Evolutionary conservation across 2,113 vertebrate genomes (phyloP), one percentile per base, ranked within the genome.

Genomic region (Lagopus muta): DNA sequence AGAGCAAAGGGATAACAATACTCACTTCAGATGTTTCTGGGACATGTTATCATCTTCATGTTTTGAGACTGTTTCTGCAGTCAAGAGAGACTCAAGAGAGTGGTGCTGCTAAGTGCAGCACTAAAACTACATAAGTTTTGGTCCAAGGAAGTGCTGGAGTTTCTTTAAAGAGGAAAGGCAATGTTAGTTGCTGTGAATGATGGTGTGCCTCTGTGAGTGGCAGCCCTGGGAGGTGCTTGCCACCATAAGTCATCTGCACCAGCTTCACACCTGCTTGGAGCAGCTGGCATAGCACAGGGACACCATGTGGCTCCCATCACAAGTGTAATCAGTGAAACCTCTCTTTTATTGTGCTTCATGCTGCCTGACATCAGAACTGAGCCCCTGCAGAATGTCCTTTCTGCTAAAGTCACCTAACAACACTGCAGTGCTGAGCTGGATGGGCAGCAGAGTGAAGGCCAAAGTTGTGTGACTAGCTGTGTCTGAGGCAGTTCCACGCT

Each of bases 221-320:
- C 21, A 54, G 27, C 30, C 65, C n/a, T 61, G 45, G 50, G 34
- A 88, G 21, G 20, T 52, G 34, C 11, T 19, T 7, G 9, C 57
- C 42, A 82, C 5, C 1, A 21, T 21, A 87, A 75, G 32, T 5
- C 0, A 0, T 45, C 69, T 67, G 42, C 32, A 75, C 28, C n/a
- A 73, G 38, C 30, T 36, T 36, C 0, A 0, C 52, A 38, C 54
- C 58, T 86, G 10, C 36, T 82, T 32, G 18, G 8, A 58, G 19
- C 48, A 89, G 55, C 34, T 76, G 52, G 43, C 14, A 50, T 11
- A 70, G 54, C 30, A 24, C 34, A 27, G 40, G 19, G 12, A 32
- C 13, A 28, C 8, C 34, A 67, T 25, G 7, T 13, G 11, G 42
- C 10, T 88, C 61, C 74, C 6, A 3, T 57, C 3, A 1, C 30